Evolutionary conservation across 2,797 vertebrate species (phyloP).

Genomic region (Enteromius paludinosus): DNA sequence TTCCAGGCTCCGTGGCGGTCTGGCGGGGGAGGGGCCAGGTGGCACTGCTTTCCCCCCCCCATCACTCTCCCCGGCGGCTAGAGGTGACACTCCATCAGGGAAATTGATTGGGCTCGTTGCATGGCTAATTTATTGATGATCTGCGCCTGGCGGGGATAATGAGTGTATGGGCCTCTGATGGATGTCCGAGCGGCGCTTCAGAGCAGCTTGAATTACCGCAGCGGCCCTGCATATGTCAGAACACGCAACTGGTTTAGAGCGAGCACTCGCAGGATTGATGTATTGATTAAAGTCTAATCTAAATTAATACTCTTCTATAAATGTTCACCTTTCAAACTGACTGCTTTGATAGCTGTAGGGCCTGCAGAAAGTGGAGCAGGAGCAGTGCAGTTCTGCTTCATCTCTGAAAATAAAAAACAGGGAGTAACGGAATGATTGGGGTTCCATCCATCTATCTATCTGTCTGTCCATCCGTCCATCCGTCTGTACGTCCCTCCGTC

Average conservation of each 20-base stretch:
- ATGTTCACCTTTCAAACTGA: conserved; percentile 44
- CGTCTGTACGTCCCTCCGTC: too few species aligned
- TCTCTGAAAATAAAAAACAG: background rate
- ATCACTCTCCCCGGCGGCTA: conserved; percentile 68
- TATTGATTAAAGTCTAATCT: conserved; percentile 58
- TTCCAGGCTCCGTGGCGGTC: conserved; percentile 18
- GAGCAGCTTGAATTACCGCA: conserved; percentile 50
- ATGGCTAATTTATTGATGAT: conserved; percentile 80
- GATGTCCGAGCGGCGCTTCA: conserved; percentile 64
- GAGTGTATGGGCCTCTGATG: conserved; percentile 71
- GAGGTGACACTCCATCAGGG: conserved; percentile 80
- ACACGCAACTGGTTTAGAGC: conserved; percentile 51
- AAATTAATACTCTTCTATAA: conserved; percentile 52
- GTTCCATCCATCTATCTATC: background rate
- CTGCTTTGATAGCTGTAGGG: conserved; percentile 17
- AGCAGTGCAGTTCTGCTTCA: background rate
- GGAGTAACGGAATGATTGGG: background rate
- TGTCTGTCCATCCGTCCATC: background rate
- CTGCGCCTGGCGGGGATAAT: conserved; percentile 75
- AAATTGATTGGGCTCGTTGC: conserved; percentile 80
- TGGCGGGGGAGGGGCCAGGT: conserved; percentile 54
- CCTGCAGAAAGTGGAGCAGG: conserved; percentile 14
- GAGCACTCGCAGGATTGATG: conserved; percentile 28
- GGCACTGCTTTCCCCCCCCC: conserved; percentile 53
- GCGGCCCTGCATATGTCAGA: conserved; percentile 36